phyloP scores from a whole-genome alignment of 2,888 invertebrate genomes.

The Parnassius glacialis region DNA sequence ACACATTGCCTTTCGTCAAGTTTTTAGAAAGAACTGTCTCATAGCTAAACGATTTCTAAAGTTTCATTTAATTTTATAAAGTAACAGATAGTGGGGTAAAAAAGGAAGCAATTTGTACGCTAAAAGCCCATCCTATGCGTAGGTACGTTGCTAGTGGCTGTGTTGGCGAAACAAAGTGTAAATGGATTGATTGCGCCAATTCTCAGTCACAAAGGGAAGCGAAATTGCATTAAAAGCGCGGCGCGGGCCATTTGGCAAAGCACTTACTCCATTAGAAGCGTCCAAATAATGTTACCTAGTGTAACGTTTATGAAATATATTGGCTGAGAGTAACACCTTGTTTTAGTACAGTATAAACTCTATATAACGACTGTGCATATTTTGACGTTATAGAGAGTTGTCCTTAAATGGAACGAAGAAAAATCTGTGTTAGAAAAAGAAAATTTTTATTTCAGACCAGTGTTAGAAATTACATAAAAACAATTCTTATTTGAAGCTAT shows the following conservation, averaged over 20 bases:
- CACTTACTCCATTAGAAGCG: slow-evolving; percentile 77
- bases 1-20: too few relatives aligned
- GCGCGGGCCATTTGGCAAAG: slow-evolving; percentile 75
- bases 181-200: slow-evolving; percentile 82
- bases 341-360: slow-evolving; percentile 1
- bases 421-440: too few relatives aligned
- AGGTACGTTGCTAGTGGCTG: slow-evolving; percentile 40
- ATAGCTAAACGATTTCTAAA: background rate
- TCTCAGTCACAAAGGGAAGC: slow-evolving; percentile 74
- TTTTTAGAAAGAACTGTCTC: too few relatives aligned
- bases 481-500: too few relatives aligned
- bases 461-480: too few relatives aligned
- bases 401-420: too few relatives aligned
- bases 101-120: slow-evolving; percentile 55
- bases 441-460: too few relatives aligned
- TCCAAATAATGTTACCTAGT: slow-evolving; percentile 77
- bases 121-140: slow-evolving; percentile 57
- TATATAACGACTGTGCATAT: too few relatives aligned
- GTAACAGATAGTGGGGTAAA: slow-evolving; percentile 29
- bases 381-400: too few relatives aligned
- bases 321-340: slow-evolving; percentile 35
- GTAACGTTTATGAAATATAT: slow-evolving; percentile 48
- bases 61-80: slow-evolving; percentile 9
- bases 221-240: slow-evolving; percentile 80
- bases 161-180: slow-evolving; percentile 81